A percentile compares a stretch with the other conserved stretches of the same genome.
These are phyloP conservation scores for Melanotaenia duboulayi DNA, from an alignment of 2,113 vertebrate species.

Conservation along the genomic window DNA sequence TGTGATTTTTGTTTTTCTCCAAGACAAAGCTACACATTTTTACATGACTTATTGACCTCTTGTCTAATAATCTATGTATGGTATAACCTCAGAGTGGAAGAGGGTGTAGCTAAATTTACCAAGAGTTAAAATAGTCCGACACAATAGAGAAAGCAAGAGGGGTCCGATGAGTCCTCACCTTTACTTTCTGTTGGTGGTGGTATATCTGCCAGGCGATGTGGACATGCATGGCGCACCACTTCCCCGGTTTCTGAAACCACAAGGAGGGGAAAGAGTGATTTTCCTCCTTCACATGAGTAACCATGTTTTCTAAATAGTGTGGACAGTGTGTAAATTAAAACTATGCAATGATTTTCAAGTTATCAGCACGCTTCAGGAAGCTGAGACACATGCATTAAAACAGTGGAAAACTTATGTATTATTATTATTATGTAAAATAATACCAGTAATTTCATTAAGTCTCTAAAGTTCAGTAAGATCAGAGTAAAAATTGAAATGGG, in stretches of 20 bases:
- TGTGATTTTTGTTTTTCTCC: too few relatives aligned
- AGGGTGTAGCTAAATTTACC: too few relatives aligned
- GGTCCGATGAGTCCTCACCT: slow-evolving; percentile 86
- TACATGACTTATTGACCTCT: too few relatives aligned
- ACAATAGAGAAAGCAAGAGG: background rate
- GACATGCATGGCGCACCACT: slow-evolving; percentile 99
- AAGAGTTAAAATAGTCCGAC: too few relatives aligned
- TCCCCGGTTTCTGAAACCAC: slow-evolving; percentile 92
- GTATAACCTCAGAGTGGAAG: background rate
- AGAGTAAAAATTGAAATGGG: background rate
- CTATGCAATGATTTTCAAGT: too few relatives aligned
- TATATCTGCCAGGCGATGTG: slow-evolving; percentile 99
- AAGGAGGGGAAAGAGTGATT: slow-evolving; percentile 17
- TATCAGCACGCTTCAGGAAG: background rate
- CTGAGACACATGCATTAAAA: background rate
- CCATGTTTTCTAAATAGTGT: background rate
- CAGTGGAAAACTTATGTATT: background rate
- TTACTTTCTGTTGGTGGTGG: slow-evolving; percentile 98
- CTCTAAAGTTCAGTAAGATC: background rate
- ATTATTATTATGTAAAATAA: too few relatives aligned
- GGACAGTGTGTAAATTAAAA: too few relatives aligned
- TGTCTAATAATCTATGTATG: too few relatives aligned
- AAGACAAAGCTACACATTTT: too few relatives aligned
- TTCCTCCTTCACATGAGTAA: background rate
- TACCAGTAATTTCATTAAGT: background rate